phyloP scores from a whole-genome alignment of 2,888 invertebrate species.

The Tanytarsus gracilentus region DNA sequence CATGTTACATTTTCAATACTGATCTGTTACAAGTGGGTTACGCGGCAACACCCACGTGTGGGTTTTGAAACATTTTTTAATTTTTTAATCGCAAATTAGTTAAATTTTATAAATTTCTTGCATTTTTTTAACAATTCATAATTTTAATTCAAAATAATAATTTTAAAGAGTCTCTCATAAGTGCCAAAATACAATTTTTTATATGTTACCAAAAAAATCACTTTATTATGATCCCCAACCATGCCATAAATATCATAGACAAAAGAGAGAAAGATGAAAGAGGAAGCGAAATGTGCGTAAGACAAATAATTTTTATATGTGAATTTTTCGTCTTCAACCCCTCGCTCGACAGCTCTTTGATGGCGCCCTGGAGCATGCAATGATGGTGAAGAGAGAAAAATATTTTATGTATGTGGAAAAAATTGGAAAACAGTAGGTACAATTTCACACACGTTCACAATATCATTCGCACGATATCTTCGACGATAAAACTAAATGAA shows the following conservation, averaged over 20 bases:
- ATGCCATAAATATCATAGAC: background rate
- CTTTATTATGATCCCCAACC: constrained; percentile 22
- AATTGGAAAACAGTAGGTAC: constrained; percentile 20
- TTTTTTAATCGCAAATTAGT: too few relatives aligned
- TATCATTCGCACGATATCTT: constrained; percentile 26
- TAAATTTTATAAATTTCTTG: too few relatives aligned
- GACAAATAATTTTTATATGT: constrained; percentile 28
- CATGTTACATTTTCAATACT: too few relatives aligned
- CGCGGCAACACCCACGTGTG: background rate
- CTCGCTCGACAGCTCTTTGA: background rate
- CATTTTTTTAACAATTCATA: too few relatives aligned
- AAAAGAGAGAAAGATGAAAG: constrained; percentile 22
- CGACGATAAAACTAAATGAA: too few relatives aligned
- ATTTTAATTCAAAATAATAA: too few relatives aligned
- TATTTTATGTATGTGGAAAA: constrained; percentile 18
- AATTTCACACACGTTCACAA: constrained; percentile 23
- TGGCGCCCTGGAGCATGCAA: background rate
- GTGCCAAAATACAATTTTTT: too few relatives aligned
- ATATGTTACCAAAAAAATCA: constrained; percentile 21
- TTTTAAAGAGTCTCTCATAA: too few relatives aligned
- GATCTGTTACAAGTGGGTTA: too few relatives aligned
- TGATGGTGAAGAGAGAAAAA: background rate
- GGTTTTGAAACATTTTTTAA: too few relatives aligned
- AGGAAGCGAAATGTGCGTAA: constrained; percentile 26
- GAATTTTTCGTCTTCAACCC: constrained; percentile 1